Evolutionary conservation across 2,888 invertebrate species (phyloP).

Genomic region (Eilema depressum): DNA sequence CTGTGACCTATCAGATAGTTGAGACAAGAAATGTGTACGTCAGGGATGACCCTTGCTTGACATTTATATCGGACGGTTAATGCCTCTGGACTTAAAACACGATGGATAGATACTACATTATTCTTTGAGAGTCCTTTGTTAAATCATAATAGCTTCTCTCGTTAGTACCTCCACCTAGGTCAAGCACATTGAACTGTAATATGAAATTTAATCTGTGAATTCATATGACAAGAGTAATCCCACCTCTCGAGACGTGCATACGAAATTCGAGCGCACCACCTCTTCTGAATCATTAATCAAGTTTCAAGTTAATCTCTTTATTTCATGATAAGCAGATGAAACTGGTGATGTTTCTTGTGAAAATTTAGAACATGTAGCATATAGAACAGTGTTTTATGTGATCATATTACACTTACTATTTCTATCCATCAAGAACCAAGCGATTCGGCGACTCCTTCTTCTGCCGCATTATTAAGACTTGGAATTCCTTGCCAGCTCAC

Average conservation of each 20-base stretch:
- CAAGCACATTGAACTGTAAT: neutral
- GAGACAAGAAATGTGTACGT: slow-evolving; percentile 19
- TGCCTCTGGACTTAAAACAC: slow-evolving; percentile 47
- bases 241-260: neutral
- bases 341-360: neutral
- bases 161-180: neutral
- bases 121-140: neutral
- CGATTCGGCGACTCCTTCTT: too few species aligned
- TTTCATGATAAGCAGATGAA: neutral
- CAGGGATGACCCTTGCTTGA: slow-evolving; percentile 31
- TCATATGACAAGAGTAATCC: neutral
- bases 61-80: slow-evolving; percentile 52
- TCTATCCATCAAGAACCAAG: too few species aligned
- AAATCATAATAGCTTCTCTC: neutral
- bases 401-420: too few species aligned
- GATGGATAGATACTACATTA: slow-evolving; percentile 30
- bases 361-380: too few species aligned
- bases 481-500: too few species aligned
- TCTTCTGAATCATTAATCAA: neutral
- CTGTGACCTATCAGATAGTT: neutral
- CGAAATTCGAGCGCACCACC: neutral
- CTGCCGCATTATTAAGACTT: too few species aligned
- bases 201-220: neutral
- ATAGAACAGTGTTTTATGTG: too few species aligned
- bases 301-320: neutral